phyloP scores from a whole-genome alignment of 1,140 invertebrate genomes.

The Drepana arcuata region DNA sequence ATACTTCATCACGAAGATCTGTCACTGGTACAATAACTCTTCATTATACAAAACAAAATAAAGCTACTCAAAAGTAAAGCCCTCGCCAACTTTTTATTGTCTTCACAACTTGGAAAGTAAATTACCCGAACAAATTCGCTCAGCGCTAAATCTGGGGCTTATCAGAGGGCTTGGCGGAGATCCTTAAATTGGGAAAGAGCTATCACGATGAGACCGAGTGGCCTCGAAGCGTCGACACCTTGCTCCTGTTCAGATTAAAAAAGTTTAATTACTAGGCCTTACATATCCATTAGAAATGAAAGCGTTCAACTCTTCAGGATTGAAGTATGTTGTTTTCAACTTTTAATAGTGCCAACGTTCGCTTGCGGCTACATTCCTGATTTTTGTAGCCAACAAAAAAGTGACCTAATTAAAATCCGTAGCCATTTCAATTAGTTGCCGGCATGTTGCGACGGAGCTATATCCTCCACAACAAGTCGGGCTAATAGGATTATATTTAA shows the following conservation, averaged over 20 bases:
- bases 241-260: slow-evolving; percentile 47
- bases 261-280: slow-evolving; percentile 51
- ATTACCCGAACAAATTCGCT: slow-evolving; percentile 66
- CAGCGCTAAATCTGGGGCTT: slow-evolving; percentile 62
- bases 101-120: slow-evolving; percentile 63
- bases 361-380: background rate
- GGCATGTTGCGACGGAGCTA: slow-evolving; percentile 5
- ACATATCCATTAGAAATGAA: slow-evolving; percentile 29
- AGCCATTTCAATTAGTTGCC: slow-evolving; percentile 12
- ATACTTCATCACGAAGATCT: no score
- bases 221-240: slow-evolving; percentile 54
- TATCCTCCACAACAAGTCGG: slow-evolving; percentile 14
- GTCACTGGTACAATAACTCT: slow-evolving; percentile 47
- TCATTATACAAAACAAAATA: slow-evolving; percentile 55
- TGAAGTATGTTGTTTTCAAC: slow-evolving; percentile 5
- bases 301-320: slow-evolving; percentile 2
- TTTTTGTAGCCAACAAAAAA: no score
- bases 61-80: slow-evolving; percentile 46
- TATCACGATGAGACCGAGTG: slow-evolving; percentile 48
- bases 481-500: slow-evolving; percentile 24
- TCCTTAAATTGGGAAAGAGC: slow-evolving; percentile 62
- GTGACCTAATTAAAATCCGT: slow-evolving; percentile 9
- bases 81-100: slow-evolving; percentile 57
- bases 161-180: slow-evolving; percentile 50
- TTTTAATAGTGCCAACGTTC: background rate